phyloP scores from a whole-genome alignment of 2,797 vertebrate genomes.

The Oreonectes daqikongensis region DNA sequence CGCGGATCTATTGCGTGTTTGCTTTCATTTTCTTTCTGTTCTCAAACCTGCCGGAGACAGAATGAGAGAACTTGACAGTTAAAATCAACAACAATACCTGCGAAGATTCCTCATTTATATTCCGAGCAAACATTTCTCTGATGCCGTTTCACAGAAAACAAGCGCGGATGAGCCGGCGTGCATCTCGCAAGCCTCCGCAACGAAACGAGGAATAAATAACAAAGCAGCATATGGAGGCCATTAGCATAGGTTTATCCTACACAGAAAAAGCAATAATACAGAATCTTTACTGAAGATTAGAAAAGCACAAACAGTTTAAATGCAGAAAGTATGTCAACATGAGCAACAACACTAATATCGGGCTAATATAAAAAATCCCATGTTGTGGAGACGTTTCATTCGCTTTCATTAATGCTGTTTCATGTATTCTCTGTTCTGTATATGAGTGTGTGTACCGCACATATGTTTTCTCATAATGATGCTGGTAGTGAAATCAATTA shows the following conservation, averaged over 20 bases:
- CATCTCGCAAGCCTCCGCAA: too few relatives aligned
- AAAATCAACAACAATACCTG: slow-evolving; percentile 29
- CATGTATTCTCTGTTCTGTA: neutral
- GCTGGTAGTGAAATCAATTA: slow-evolving; percentile 63
- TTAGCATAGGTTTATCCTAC: slow-evolving; percentile 15
- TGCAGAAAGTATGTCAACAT: slow-evolving; percentile 20
- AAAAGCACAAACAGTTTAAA: slow-evolving; percentile 5
- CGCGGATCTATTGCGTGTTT: slow-evolving; percentile 35
- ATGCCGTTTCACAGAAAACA: neutral
- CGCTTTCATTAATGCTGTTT: slow-evolving; percentile 13
- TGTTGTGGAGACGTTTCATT: slow-evolving; percentile 3
- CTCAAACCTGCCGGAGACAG: slow-evolving; percentile 21
- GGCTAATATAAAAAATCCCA: slow-evolving; percentile 21
- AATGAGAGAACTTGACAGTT: slow-evolving; percentile 9
- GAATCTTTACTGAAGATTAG: slow-evolving; percentile 9
- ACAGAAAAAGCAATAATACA: slow-evolving; percentile 31
- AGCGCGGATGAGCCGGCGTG: neutral
- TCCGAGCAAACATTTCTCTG: neutral
- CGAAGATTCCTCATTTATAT: slow-evolving; percentile 9
- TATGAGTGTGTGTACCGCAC: slow-evolving; percentile 28
- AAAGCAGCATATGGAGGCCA: neutral
- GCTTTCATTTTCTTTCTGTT: slow-evolving; percentile 36
- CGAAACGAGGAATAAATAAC: neutral
- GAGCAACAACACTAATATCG: slow-evolving; percentile 40
- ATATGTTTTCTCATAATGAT: slow-evolving; percentile 54